Conservation (phyloP, 2,888 invertebrate species). For the Lomographa bimaculata region DNA sequence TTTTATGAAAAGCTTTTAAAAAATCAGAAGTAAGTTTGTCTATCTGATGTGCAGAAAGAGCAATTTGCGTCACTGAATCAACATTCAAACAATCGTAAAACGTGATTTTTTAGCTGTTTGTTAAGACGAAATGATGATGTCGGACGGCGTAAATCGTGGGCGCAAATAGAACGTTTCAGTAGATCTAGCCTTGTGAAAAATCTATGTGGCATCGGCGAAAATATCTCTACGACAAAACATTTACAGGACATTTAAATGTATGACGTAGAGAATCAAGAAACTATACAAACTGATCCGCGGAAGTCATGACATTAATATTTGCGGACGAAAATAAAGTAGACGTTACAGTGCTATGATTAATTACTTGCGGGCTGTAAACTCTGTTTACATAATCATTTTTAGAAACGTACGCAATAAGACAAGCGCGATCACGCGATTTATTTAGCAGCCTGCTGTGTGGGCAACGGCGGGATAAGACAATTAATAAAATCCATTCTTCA, state of each 20-base stretch:
- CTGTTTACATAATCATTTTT: conserved; percentile 26
- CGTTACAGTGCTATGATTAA: conserved; percentile 32
- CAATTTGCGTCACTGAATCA: conserved; percentile 34
- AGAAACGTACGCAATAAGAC: conserved; percentile 25
- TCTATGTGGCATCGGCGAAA: conserved; percentile 9
- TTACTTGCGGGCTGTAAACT: conserved; percentile 23
- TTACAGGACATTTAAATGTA: conserved; percentile 3
- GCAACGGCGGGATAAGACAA: conserved; percentile 34
- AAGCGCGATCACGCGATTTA: conserved; percentile 14
- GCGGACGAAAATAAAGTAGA: conserved; percentile 30
- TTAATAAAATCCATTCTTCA: conserved; percentile 40
- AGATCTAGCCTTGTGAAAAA: conserved; percentile 5
- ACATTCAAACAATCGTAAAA: conserved; percentile 43
- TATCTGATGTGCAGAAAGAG: conserved; percentile 18
- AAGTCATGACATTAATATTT: conserved; percentile 31
- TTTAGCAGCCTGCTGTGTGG: conserved; percentile 4
- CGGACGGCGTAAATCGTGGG: conserved; percentile 17
- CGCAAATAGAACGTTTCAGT: conserved; percentile 11
- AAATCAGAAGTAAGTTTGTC: no score
- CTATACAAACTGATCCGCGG: conserved; percentile 26
- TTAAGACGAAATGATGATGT: conserved; percentile 31
- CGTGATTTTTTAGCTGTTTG: conserved; percentile 43
- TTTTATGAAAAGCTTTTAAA: no score
- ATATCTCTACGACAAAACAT: conserved; percentile 9
- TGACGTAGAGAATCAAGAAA: conserved; percentile 3